These are phyloP conservation scores for Sinosuthora webbiana DNA, from an alignment of 2,113 vertebrate genomes.

Conservation along the genomic window DNA sequence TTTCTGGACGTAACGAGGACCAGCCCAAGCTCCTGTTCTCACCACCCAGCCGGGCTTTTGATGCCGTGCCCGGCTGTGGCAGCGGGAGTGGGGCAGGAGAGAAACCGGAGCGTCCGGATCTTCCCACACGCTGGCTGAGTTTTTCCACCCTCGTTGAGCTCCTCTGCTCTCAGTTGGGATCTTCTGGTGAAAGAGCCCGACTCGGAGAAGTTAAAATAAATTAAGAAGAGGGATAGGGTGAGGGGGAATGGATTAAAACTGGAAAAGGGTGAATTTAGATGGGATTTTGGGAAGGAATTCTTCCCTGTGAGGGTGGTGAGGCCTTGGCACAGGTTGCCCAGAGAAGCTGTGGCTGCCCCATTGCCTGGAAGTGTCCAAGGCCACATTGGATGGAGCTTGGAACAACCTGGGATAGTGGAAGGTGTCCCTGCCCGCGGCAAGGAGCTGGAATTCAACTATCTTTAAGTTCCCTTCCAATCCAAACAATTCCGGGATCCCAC, in stretches of 20 bases:
- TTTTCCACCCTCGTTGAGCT: neutral
- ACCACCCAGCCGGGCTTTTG: neutral
- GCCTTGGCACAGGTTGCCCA: accelerated
- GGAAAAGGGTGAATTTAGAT: neutral
- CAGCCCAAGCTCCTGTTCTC: neutral
- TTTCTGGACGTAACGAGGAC: constrained; percentile 33
- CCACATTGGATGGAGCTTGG: neutral
- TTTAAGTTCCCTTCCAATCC: neutral
- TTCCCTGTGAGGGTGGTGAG: neutral
- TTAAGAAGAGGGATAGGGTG: neutral
- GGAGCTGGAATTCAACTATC: neutral
- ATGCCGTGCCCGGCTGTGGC: neutral
- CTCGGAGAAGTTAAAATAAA: neutral
- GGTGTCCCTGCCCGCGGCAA: neutral
- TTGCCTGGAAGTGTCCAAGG: neutral
- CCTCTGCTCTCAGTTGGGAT: neutral
- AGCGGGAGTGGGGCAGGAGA: neutral
- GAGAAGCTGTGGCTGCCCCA: neutral
- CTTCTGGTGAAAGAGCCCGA: neutral
- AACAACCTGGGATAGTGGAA: neutral
- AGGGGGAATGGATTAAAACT: neutral
- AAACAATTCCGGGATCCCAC: neutral
- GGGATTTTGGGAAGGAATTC: neutral
- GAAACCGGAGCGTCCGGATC: neutral
- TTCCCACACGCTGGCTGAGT: neutral